Percentiles rank a stretch among this genome's conserved stretches.
Conservation (phyloP, 2,113 vertebrate species). For the Macheiramphus alcinus region DNA sequence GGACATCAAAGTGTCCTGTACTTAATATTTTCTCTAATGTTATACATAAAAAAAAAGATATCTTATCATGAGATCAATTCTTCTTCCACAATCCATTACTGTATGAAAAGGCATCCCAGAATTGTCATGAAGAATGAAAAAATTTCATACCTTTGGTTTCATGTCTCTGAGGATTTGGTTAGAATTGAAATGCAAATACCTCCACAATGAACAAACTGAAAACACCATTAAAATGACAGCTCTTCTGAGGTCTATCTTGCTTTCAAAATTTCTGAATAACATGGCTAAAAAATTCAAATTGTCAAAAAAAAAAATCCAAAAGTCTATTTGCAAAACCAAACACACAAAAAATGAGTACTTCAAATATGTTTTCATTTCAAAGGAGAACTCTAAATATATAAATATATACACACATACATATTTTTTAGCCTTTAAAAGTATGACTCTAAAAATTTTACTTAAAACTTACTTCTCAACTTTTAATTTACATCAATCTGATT, state of each 20-base stretch:
- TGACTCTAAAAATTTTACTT: background rate
- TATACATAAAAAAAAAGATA: background rate
- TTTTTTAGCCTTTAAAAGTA: background rate
- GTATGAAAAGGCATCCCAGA: background rate
- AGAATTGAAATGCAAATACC: background rate
- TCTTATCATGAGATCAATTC: background rate
- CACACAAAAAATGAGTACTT: background rate
- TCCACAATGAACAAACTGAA: background rate
- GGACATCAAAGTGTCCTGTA: background rate
- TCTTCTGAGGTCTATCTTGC: background rate
- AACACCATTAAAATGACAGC: background rate
- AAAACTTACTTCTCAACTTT: background rate
- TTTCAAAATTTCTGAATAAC: background rate
- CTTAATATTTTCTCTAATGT: background rate
- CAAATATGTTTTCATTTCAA: background rate
- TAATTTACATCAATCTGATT: background rate
- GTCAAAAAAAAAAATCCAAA: background rate
- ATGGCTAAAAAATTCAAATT: background rate
- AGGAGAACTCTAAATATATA: background rate
- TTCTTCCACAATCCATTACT: background rate
- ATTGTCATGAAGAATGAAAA: background rate
- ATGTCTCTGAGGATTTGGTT: background rate
- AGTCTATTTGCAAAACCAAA: background rate
- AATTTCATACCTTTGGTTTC: background rate
- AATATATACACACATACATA: rapidly evolving